A percentile compares a stretch with the other conserved stretches of the same genome.
These are phyloP conservation scores for Cephalopholis sonnerati DNA, from an alignment of 2,113 vertebrate genomes.

Conservation along the genomic window DNA sequence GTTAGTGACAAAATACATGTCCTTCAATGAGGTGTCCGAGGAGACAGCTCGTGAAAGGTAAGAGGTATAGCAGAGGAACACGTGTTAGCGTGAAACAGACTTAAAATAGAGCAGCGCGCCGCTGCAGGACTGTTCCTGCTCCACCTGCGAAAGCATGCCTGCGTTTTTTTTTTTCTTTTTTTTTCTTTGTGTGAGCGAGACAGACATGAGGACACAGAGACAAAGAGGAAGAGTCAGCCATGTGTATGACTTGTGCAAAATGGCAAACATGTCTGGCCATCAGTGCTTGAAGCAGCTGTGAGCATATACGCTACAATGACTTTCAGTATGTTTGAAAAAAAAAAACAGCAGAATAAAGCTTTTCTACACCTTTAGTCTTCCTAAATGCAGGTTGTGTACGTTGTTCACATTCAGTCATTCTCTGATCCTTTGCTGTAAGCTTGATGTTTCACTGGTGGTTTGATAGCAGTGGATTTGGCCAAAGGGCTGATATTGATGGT, in stretches of 20 bases:
- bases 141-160: slow-evolving; percentile 63
- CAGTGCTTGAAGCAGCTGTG: slow-evolving; percentile 75
- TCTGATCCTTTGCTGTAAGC: slow-evolving; percentile 20
- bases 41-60: slow-evolving; percentile 22
- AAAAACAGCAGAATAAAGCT: slow-evolving; percentile 34
- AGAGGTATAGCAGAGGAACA: slow-evolving; percentile 35
- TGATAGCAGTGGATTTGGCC: slow-evolving; percentile 29
- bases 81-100: slow-evolving; percentile 49
- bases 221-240: slow-evolving; percentile 62
- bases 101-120: slow-evolving; percentile 65
- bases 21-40: slow-evolving; percentile 3
- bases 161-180: slow-evolving; percentile 21
- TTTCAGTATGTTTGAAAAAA: slow-evolving; percentile 50
- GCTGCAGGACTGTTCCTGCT: slow-evolving; percentile 65
- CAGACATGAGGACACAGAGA: slow-evolving; percentile 58
- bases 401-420: slow-evolving; percentile 24
- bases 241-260: slow-evolving; percentile 71
- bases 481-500: slow-evolving; percentile 44
- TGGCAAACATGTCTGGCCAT: slow-evolving; percentile 59
- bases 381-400: slow-evolving; percentile 17
- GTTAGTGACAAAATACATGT: not conserved
- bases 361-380: slow-evolving; percentile 37
- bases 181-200: slow-evolving; percentile 25
- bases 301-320: slow-evolving; percentile 64
- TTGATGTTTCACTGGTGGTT: slow-evolving; percentile 13